phyloP scores from a whole-genome alignment of 1,140 invertebrate genomes.

The Caerostris darwini region DNA sequence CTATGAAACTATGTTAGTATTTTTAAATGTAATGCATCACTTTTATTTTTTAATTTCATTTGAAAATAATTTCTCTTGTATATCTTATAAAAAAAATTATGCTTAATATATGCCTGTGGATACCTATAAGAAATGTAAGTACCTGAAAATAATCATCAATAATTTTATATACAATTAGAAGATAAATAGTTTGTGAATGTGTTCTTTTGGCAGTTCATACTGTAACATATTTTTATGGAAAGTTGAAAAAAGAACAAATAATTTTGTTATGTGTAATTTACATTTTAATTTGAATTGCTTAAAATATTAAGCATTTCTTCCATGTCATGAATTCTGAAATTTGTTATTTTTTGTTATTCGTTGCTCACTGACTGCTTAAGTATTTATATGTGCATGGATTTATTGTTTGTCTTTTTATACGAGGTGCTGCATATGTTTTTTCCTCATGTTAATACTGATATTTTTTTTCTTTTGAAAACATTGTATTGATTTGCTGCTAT shows the following conservation, averaged over 20 bases:
- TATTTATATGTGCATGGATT: conserved; percentile 60
- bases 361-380: conserved; percentile 58
- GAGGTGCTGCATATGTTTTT: conserved; percentile 68
- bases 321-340: conserved; percentile 6
- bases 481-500: conserved; percentile 43
- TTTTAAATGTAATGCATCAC: too few relatives aligned
- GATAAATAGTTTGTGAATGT: neutral
- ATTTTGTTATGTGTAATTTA: conserved; percentile 49
- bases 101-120: neutral
- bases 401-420: conserved; percentile 53
- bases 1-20: too few relatives aligned
- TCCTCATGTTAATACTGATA: conserved; percentile 57
- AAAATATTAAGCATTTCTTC: conserved; percentile 63
- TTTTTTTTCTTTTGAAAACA: conserved; percentile 49
- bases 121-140: conserved; percentile 35
- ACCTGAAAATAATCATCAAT: conserved; percentile 30
- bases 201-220: conserved; percentile 4
- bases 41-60: too few relatives aligned
- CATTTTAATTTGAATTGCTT: conserved; percentile 40
- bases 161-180: conserved; percentile 29
- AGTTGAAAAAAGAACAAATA: conserved; percentile 17
- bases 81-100: too few relatives aligned
- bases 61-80: too few relatives aligned
- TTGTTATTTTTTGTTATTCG: conserved; percentile 47
- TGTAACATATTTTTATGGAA: conserved; percentile 17